A percentile compares a stretch with the other conserved stretches of the same genome.
Conservation (phyloP, 2,113 vertebrate species). For the Leptobrachium leishanense region DNA sequence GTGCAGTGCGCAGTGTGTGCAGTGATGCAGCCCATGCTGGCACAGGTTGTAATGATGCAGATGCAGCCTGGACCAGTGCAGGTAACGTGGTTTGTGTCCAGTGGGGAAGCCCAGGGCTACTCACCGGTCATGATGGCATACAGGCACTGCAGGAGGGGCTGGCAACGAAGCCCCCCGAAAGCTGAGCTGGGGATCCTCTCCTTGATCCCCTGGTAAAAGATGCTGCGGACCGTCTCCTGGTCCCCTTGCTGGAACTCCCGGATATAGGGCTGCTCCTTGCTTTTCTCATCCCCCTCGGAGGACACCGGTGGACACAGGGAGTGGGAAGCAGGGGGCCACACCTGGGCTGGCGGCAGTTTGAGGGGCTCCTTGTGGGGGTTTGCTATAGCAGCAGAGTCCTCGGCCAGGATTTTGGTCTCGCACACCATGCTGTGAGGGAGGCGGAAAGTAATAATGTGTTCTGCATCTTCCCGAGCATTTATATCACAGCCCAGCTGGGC, state of each 20-base stretch:
- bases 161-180: constrained; percentile 85
- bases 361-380: constrained; percentile 85
- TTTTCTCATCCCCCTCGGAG: constrained; percentile 65
- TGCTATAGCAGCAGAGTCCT: constrained; percentile 86
- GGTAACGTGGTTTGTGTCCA: too few species aligned
- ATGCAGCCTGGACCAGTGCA: too few species aligned
- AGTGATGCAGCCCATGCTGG: too few species aligned
- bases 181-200: constrained; percentile 94
- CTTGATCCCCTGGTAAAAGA: constrained; percentile 93
- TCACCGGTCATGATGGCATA: constrained; percentile 88
- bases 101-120: constrained; percentile 50
- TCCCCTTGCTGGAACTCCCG: constrained; percentile 86
- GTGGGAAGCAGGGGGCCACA: constrained; percentile 76
- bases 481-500: constrained; percentile 76
- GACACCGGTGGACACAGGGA: constrained; percentile 50
- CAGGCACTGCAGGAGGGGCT: constrained; percentile 81
- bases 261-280: constrained; percentile 77
- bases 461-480: constrained; percentile 80
- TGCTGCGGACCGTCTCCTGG: constrained; percentile 84
- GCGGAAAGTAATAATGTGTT: constrained; percentile 76
- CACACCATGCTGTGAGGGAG: constrained; percentile 96
- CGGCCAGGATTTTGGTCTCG: constrained; percentile 95
- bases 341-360: constrained; percentile 72
- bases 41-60: too few species aligned
- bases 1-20: too few species aligned